Evolutionary conservation across 2,113 vertebrate genomes (phyloP), one percentile per base, ranked within the genome.

Genomic region (Gymnogyps californianus): DNA sequence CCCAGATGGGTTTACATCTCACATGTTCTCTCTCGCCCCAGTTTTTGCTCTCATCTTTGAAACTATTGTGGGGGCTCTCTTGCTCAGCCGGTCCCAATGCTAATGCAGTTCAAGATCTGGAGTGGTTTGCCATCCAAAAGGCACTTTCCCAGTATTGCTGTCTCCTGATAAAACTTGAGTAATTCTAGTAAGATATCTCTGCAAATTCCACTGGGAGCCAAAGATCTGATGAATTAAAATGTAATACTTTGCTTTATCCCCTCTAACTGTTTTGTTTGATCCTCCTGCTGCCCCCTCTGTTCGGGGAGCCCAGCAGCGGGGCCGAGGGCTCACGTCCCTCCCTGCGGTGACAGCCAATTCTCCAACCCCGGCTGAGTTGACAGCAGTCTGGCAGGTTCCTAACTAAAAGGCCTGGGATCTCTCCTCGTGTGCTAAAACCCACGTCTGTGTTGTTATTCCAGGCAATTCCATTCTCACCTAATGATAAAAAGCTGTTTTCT

Each of bases 201-300:
- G 83, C 87, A 58, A 96, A 97, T 97, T 97, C 98, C 96, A 92
- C 95, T 2, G 95, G 98, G 98, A 98, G 96, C 85, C 83, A 87
- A 90, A 97, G 98, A 98, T 98, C 96, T 97, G 98, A 98, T 98
- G 98, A 96, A 98, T 98, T 97, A 97, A 97, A 98, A 97, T 96
- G 97, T 93, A 98, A 98, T 97, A 96, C 98, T 97, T 96, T 79
- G 97, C 98, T 98, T 98, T 98, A 91, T 97, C 93, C 97, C 86
- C 95, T 97, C 96, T 95, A 83, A 96, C 97, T 95, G 90, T 91
- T 65, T 89, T 76, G 74, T 91, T 16, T 83, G 93, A 87, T 93
- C 89, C 94, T 95, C 65, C 93, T 93, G 84, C 69, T 57, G 75
- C 89, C 83, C 32, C 34, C 71, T 91, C 91, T 40, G 93, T 92